Conservation (phyloP, 2,113 vertebrate genomes). For the Galbula dea region DNA sequence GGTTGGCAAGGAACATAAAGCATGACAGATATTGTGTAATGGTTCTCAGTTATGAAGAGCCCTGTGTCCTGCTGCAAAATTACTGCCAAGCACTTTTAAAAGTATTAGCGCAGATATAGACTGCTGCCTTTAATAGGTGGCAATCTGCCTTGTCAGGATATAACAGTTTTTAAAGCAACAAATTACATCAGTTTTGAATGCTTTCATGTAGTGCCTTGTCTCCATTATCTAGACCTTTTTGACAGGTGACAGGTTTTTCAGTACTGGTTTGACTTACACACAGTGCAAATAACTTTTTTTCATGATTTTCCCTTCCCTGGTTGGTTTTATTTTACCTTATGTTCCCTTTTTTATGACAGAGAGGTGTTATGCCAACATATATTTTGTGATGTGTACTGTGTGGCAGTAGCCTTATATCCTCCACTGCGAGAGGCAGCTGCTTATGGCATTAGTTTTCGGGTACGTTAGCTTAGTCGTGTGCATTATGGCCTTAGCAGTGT, state of each 20-base stretch:
- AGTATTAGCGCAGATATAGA: not conserved
- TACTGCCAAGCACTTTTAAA: not conserved
- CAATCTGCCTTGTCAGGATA: not conserved
- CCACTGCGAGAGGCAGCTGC: not conserved
- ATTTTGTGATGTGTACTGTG: not conserved
- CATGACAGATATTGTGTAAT: not conserved
- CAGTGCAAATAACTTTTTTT: not conserved
- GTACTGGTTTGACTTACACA: not conserved
- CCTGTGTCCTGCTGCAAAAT: not conserved
- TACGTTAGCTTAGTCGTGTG: slow-evolving; percentile 39
- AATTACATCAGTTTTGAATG: not conserved
- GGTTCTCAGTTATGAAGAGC: not conserved
- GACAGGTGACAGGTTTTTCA: not conserved
- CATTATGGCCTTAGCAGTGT: not conserved
- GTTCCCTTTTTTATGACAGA: not conserved
- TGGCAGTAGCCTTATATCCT: not conserved
- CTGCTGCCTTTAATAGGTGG: not conserved
- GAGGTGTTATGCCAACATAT: not conserved
- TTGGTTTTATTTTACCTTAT: not conserved
- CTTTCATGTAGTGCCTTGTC: not conserved
- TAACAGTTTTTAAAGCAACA: not conserved
- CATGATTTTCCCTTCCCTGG: not conserved
- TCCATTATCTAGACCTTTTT: not conserved
- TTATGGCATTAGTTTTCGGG: slow-evolving; percentile 41
- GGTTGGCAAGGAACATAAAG: not conserved